Conservation (phyloP, 30 jellyfish, hydroid and myxozoan genomes). For the Hydractinia echinata region DNA sequence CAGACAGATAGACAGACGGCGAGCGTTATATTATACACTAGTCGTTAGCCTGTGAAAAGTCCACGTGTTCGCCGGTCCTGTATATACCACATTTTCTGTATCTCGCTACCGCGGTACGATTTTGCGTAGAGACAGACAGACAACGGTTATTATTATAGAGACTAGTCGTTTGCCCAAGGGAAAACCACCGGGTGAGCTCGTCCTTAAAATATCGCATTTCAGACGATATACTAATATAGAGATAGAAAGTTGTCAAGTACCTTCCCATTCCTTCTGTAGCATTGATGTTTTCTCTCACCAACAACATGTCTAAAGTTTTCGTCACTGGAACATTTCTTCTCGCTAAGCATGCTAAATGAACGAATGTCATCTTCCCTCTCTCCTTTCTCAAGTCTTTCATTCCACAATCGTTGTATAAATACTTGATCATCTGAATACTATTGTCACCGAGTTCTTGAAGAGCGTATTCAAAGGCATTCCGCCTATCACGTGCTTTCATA, state of each 20-base stretch:
- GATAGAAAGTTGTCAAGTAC: not conserved
- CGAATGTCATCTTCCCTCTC: constrained; percentile 4
- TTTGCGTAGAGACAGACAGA: too few relatives aligned
- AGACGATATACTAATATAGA: not conserved
- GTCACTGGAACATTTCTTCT: not conserved
- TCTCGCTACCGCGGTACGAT: too few relatives aligned
- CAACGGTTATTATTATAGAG: too few relatives aligned
- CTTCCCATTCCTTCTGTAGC: constrained; percentile 19
- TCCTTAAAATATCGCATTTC: too few relatives aligned
- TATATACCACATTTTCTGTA: too few relatives aligned
- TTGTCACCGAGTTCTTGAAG: constrained; percentile 9
- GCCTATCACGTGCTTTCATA: constrained; percentile 4
- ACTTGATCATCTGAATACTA: not conserved
- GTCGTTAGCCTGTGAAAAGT: too few relatives aligned
- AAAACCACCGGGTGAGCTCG: too few relatives aligned
- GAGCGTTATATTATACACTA: too few relatives aligned
- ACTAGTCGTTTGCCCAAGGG: too few relatives aligned
- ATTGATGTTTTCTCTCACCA: not conserved
- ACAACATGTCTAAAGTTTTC: not conserved
- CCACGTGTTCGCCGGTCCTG: too few relatives aligned
- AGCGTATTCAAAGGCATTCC: not conserved
- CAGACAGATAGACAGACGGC: too few relatives aligned
- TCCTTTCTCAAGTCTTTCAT: not conserved
- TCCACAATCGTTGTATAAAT: not conserved
- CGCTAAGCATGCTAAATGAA: not conserved